Evolutionary conservation across 2,797 vertebrate genomes (phyloP).

Genomic region (Enteromius trimaculatus): DNA sequence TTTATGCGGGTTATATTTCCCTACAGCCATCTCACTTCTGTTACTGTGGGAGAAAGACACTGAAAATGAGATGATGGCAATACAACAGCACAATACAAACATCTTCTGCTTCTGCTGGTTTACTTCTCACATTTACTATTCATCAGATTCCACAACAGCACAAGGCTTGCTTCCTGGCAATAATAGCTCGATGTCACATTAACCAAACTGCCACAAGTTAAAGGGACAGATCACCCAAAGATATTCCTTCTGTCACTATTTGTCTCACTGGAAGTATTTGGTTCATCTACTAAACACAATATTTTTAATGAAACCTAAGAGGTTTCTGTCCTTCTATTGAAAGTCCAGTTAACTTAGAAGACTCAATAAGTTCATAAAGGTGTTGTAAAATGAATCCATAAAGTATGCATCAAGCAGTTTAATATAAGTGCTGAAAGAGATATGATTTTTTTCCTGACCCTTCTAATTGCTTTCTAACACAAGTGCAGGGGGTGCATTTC

Average conservation of each 20-base stretch:
- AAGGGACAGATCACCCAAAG: neutral
- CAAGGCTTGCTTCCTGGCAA: neutral
- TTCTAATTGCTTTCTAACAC: neutral
- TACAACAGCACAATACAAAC: constrained; percentile 8
- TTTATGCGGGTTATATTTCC: constrained; percentile 33
- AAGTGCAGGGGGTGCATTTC: neutral
- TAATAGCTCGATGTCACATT: neutral
- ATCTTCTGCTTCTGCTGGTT: neutral
- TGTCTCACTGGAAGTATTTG: neutral
- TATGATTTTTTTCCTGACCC: neutral
- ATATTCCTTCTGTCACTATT: neutral
- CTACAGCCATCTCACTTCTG: constrained; percentile 23
- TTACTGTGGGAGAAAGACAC: neutral
- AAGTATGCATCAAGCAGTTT: neutral
- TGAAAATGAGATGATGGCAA: constrained; percentile 18
- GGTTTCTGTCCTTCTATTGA: neutral
- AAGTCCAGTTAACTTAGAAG: neutral
- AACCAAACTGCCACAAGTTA: neutral
- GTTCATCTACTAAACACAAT: neutral
- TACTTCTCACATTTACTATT: neutral
- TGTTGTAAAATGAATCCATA: neutral
- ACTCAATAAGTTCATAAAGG: neutral
- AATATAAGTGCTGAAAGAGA: neutral
- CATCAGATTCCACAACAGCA: constrained; percentile 23
- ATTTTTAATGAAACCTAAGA: neutral